Conservation (phyloP, 2,113 vertebrate genomes). For the Aramus guarauna region DNA sequence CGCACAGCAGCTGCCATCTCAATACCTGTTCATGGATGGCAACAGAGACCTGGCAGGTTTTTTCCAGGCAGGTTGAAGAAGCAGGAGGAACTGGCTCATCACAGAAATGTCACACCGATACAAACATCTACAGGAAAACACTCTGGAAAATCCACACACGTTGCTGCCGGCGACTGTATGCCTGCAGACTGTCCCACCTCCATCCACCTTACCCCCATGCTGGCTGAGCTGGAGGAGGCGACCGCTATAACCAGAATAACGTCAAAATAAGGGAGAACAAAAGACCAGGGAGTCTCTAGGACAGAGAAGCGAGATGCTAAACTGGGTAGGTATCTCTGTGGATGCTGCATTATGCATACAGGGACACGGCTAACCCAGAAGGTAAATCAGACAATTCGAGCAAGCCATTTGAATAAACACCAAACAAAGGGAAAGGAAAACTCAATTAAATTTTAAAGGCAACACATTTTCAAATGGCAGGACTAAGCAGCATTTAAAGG, state of each 20-base stretch:
- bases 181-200: neutral
- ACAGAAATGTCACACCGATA: neutral
- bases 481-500: neutral
- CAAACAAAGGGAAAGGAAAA: constrained; percentile 8
- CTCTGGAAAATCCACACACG: neutral
- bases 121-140: neutral
- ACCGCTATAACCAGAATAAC: neutral
- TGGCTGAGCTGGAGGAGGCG: neutral
- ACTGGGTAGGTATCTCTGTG: neutral
- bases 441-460: constrained; percentile 22
- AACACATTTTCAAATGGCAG: neutral
- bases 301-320: neutral
- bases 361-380: neutral
- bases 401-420: neutral
- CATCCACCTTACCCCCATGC: neutral
- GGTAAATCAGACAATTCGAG: neutral
- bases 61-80: neutral
- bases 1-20: neutral
- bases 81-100: neutral
- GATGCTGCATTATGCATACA: neutral
- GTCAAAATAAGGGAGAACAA: neutral
- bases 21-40: rapidly evolving
- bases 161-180: rapidly evolving
- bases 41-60: neutral
- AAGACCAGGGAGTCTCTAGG: neutral